A percentile compares a stretch with the other conserved stretches of the same genome.
These are phyloP conservation scores for Drosophila demipolita DNA, from an alignment of 2,888 invertebrate species.

Conservation along the genomic window DNA sequence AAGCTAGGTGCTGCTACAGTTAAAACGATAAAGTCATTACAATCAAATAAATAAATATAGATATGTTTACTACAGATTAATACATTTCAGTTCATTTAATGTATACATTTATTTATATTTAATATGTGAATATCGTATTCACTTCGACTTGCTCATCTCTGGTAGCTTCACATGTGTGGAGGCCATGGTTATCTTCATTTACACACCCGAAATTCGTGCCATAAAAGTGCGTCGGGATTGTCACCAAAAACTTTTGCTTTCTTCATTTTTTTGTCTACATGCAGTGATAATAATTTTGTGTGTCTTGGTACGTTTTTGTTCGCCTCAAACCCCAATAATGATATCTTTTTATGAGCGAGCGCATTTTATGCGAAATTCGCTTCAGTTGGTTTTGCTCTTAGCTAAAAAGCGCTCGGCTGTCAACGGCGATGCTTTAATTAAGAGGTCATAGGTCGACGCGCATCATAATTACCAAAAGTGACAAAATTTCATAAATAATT, in stretches of 20 bases:
- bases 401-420: constrained; percentile 17
- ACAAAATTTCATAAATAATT: constrained; percentile 62
- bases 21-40: background rate
- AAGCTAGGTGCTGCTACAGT: background rate
- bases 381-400: constrained; percentile 4
- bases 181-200: constrained; percentile 63
- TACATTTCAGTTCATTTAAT: background rate
- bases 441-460: constrained; percentile 61
- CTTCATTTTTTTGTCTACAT: constrained; percentile 39
- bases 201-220: constrained; percentile 54
- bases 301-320: constrained; percentile 9
- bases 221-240: constrained; percentile 76
- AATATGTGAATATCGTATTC: background rate
- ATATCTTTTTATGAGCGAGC: constrained; percentile 32
- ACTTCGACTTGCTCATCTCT: constrained; percentile 50
- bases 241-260: constrained; percentile 76
- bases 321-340: constrained; percentile 3
- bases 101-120: background rate
- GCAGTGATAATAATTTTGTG: constrained; percentile 63
- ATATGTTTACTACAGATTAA: background rate
- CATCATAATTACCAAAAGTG: constrained; percentile 63
- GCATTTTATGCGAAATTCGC: constrained; percentile 30
- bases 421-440: constrained; percentile 61
- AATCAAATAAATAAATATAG: background rate
- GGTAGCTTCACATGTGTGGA: constrained; percentile 18